phyloP scores from a whole-genome alignment of 1,140 invertebrate genomes.

The Oryzaephilus surinamensis region DNA sequence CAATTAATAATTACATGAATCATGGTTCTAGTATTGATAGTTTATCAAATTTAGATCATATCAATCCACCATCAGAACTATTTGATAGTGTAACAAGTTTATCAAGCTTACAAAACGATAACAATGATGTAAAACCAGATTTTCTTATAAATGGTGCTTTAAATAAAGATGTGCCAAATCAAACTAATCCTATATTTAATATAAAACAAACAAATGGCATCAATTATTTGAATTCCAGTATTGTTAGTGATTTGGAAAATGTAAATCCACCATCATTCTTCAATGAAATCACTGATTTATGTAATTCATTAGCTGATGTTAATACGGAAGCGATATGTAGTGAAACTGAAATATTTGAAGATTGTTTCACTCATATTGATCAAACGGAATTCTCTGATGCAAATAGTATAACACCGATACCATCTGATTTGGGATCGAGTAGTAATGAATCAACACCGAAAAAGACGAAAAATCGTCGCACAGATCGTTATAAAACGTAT shows the following conservation, averaged over 20 bases:
- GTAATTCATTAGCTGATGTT: constrained; percentile 48
- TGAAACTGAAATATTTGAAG: constrained; percentile 43
- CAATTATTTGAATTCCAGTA: constrained; percentile 31
- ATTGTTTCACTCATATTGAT: constrained; percentile 40
- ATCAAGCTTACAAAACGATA: constrained; percentile 69
- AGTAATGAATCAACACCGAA: constrained; percentile 64
- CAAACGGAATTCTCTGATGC: constrained; percentile 31
- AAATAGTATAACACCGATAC: constrained; percentile 40
- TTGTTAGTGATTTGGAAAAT: constrained; percentile 49
- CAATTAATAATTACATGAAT: constrained; percentile 47
- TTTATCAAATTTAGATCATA: constrained; percentile 54
- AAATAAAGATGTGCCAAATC: constrained; percentile 14
- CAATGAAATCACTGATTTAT: constrained; percentile 49
- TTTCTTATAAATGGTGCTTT: constrained; percentile 22
- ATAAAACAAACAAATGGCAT: constrained; percentile 35
- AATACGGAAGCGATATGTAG: constrained; percentile 47
- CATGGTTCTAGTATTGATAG: constrained; percentile 44
- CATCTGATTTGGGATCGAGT: constrained; percentile 44
- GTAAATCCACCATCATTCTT: constrained; percentile 52
- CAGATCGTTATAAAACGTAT: constrained; percentile 68
- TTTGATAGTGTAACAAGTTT: constrained; percentile 75
- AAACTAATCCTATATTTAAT: constrained; percentile 38
- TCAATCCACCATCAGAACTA: constrained; percentile 73
- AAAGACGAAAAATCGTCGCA: constrained; percentile 39
- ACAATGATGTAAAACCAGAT: constrained; percentile 43